Evolutionary conservation across 2,888 invertebrate species (phyloP), one percentile per base, ranked within the genome.

Genomic region (Junonia oenone): DNA sequence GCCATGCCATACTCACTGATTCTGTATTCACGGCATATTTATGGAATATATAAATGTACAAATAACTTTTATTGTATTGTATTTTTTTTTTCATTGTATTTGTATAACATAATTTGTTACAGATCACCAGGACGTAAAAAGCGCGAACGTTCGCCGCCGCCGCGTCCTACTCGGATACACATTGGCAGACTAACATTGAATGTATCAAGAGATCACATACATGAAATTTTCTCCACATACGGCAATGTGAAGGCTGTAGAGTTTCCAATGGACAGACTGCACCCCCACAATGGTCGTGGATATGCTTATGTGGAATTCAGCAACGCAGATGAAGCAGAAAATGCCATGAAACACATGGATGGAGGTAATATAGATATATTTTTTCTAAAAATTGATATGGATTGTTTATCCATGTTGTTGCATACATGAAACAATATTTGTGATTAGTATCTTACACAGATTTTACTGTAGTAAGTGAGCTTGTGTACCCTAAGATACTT

Each of bases 301-400:
- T 97, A 96, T 82, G 98, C 98, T 9, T 99, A 99, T 80, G 96
- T 99, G 1, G 99, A 99, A 74, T 99, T 96, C 83, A 95, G 94
- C 64, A 97, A 94, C 52, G 92, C 98, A 0, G 99, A 99, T 66
- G 98, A 99, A 81, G 99, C 99, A 15, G 98, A 99, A 78, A 98
- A 98, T 81, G 99, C 99, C 0, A 97, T 99, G 94, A 99, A 99
- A 82, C 98, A 99, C 76, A 99, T 99, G 99, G 99, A 99, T 87
- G 99, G 99, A 76, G 99, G 96, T n/a, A n/a, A n/a, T n/a, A n/a
- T n/a, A n/a, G n/a, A n/a, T n/a, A n/a, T n/a, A n/a, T n/a, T n/a
- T n/a, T n/a, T n/a, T n/a, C n/a, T n/a, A n/a, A n/a, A n/a, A n/a
- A n/a, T n/a, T n/a, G n/a, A n/a, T n/a, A n/a, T n/a, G n/a, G n/a